Percentiles rank a stretch among this genome's conserved stretches.
Evolutionary conservation across 2,113 vertebrate species (phyloP).

Genomic region (Ameiurus melas): DNA sequence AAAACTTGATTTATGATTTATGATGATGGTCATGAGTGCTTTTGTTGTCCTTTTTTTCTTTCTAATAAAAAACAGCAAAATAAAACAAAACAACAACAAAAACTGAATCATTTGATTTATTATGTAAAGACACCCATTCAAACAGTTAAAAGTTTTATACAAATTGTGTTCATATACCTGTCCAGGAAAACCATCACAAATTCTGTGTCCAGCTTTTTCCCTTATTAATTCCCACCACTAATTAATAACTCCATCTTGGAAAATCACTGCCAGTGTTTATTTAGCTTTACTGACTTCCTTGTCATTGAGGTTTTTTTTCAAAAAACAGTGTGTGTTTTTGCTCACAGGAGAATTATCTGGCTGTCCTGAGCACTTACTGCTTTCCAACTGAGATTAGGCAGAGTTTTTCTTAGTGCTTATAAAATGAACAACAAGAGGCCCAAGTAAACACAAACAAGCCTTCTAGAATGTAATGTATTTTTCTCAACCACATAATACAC

Average conservation of each 20-base stretch:
- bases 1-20: background rate
- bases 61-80: background rate
- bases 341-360: background rate
- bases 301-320: background rate
- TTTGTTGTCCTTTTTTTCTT: background rate
- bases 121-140: background rate
- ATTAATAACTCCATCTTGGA: background rate
- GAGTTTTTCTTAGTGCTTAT: background rate
- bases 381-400: background rate
- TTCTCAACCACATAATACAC: background rate
- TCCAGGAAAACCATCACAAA: background rate
- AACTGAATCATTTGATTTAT: too few species aligned
- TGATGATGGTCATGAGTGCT: background rate
- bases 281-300: background rate
- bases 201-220: background rate
- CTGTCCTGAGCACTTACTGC: background rate
- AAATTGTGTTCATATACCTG: background rate
- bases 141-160: background rate
- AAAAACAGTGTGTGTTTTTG: background rate
- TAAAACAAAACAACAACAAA: too few species aligned
- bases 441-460: background rate
- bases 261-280: background rate
- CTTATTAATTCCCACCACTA: background rate
- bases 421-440: background rate
- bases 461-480: background rate